Conservation (phyloP, 1,140 invertebrate genomes). For the Drosophila ohnishii region DNA sequence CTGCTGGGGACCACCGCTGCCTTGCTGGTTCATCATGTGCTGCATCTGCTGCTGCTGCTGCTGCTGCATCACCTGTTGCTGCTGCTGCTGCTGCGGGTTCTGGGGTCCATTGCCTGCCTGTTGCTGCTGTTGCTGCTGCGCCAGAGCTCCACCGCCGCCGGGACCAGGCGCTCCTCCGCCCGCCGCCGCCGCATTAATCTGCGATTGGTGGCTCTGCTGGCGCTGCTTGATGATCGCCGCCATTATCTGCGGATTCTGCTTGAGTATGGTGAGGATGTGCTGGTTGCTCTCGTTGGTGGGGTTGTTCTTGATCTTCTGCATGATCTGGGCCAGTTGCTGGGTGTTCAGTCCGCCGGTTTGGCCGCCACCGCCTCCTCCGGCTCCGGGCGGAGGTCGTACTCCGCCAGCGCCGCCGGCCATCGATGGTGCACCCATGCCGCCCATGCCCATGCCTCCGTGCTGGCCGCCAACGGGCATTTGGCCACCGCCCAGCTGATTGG, state of each 20-base stretch:
- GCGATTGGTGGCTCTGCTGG: constrained; percentile 87
- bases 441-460: constrained; percentile 61
- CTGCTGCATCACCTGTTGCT: constrained; percentile 84
- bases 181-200: constrained; percentile 76
- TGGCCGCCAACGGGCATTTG: constrained; percentile 72
- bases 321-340: constrained; percentile 93
- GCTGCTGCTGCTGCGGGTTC: constrained; percentile 82
- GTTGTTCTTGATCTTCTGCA: constrained; percentile 94
- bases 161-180: constrained; percentile 67
- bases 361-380: constrained; percentile 73
- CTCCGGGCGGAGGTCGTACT: constrained; percentile 77
- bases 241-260: constrained; percentile 97
- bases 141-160: constrained; percentile 72
- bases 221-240: constrained; percentile 97
- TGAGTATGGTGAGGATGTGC: constrained; percentile 95
- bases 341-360: constrained; percentile 88
- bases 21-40: constrained; percentile 84
- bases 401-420: constrained; percentile 55
- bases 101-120: constrained; percentile 83
- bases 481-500: constrained; percentile 71
- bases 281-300: constrained; percentile 94
- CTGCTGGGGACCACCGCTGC: constrained; percentile 82
- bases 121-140: constrained; percentile 84
- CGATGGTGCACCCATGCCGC: constrained; percentile 60
- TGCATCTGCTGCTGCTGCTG: constrained; percentile 84